Base-by-base conservation (phyloP, 2,888 invertebrate genomes). In the Biston betularia region DNA sequence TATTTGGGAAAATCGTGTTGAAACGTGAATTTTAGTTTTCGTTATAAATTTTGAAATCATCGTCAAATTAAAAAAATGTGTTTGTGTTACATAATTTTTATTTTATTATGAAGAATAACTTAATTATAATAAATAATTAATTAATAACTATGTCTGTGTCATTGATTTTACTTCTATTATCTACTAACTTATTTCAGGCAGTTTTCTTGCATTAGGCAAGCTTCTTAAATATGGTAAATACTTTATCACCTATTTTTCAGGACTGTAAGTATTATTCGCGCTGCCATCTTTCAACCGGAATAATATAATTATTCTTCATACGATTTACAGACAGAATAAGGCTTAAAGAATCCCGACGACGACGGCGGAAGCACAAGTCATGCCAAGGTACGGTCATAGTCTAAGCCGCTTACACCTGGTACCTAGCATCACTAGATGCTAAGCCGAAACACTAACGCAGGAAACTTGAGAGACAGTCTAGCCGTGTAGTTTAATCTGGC, bases 371-470 rank as follows among this genome's bases (percentile, higher is more conserved):
- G 40, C 46, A 38, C 45, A 34, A 63, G 44, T 8, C 24, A 15
- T 33, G 10, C 57, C 12, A 49, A 38, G 35, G 50, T 14, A 33
- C 53, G 33, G 44, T 44, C 46, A 44, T 12, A 56, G 42, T 56
- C 52, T 67, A 67, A 67, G 67, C 67, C 34, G 58, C 62, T 66
- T 66, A 66, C 6, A 52, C 40, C 56, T 53, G 57, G 52, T 61
- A 58, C 48, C 58, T 52, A 42, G 59, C 11, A 38, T 40, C 34
- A 46, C 66, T 53, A 70, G 63, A 65, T 66, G 68, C 59, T 70
- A 66, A 68, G 61, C 69, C 12, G 55, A 54, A 59, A 62, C 42
- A 62, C 52, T 45, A 44, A 34, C 24, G 57, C n/a, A 44, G 53
- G 33, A 58, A 38, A 12, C 56, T 52, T 40, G 34, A 45, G 45